Conservation (phyloP, 2,797 vertebrate species). For the Pogonophryne albipinna region DNA sequence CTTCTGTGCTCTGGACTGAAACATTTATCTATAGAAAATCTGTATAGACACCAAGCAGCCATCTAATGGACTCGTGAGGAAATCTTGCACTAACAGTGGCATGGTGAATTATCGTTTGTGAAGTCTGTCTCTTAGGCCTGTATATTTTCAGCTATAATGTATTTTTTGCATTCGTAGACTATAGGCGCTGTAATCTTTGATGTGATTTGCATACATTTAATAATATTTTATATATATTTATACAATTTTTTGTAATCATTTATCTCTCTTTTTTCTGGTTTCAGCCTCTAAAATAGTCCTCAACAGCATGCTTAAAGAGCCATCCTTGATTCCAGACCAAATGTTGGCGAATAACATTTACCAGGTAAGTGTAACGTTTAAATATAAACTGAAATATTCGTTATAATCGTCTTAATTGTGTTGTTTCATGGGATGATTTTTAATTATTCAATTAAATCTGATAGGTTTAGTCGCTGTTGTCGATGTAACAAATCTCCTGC, state of each 20-base stretch:
- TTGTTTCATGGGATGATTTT: neutral
- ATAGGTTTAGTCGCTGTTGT: neutral
- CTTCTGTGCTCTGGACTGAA: slow-evolving; percentile 79
- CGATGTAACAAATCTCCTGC: neutral
- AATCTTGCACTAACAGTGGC: slow-evolving; percentile 61
- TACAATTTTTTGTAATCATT: slow-evolving; percentile 17
- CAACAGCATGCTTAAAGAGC: slow-evolving; percentile 96
- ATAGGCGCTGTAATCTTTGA: neutral
- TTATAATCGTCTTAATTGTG: neutral
- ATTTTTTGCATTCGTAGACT: neutral
- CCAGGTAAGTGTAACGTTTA: slow-evolving; percentile 87
- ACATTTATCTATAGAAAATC: slow-evolving; percentile 83
- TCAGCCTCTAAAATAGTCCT: slow-evolving; percentile 92
- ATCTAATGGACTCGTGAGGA: slow-evolving; percentile 72
- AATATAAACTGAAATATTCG: neutral
- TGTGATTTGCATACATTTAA: neutral
- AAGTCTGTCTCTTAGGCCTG: slow-evolving; percentile 55
- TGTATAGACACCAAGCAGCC: slow-evolving; percentile 72
- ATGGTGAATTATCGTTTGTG: slow-evolving; percentile 61
- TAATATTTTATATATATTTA: neutral
- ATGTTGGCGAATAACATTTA: slow-evolving; percentile 93
- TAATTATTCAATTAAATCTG: neutral
- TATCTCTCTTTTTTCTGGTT: slow-evolving; percentile 36
- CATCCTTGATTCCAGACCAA: slow-evolving; percentile 93
- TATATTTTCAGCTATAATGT: slow-evolving; percentile 35